Percentiles rank a stretch among this genome's conserved stretches.
Conservation (phyloP, 2,113 vertebrate species). For the Pachycephala philippinensis region DNA sequence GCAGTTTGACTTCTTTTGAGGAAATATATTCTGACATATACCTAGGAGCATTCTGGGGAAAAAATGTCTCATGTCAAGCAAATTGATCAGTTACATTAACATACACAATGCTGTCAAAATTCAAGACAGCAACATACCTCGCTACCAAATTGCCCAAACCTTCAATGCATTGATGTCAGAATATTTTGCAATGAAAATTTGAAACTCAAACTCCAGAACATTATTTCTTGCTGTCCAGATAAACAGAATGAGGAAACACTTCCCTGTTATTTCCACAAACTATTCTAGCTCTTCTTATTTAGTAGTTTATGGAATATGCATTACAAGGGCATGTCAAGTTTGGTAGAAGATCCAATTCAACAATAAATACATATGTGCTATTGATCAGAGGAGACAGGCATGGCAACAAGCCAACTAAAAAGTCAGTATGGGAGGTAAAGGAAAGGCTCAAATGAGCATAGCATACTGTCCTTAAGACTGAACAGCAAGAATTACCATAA, state of each 20-base stretch:
- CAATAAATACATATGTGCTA: not conserved
- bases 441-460: not conserved
- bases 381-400: not conserved
- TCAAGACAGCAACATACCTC: not conserved
- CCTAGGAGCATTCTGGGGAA: slow-evolving; percentile 11
- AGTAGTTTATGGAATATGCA: not conserved
- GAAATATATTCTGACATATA: slow-evolving; percentile 49
- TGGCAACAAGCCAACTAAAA: not conserved
- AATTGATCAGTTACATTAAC: slow-evolving; percentile 8
- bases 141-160: not conserved
- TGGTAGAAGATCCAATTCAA: not conserved
- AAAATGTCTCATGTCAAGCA: slow-evolving; percentile 38
- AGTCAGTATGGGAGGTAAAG: not conserved
- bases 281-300: not conserved
- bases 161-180: not conserved
- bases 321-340: not conserved
- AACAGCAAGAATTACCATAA: not conserved
- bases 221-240: not conserved
- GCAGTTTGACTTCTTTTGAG: slow-evolving; percentile 45
- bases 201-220: not conserved
- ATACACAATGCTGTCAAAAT: slow-evolving; percentile 16
- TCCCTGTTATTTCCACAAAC: not conserved
- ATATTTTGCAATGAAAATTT: not conserved
- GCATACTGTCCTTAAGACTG: not conserved
- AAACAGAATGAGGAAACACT: not conserved